Evolutionary conservation across 2,888 invertebrate genomes (phyloP).

Genomic region (Steromphala cineraria): DNA sequence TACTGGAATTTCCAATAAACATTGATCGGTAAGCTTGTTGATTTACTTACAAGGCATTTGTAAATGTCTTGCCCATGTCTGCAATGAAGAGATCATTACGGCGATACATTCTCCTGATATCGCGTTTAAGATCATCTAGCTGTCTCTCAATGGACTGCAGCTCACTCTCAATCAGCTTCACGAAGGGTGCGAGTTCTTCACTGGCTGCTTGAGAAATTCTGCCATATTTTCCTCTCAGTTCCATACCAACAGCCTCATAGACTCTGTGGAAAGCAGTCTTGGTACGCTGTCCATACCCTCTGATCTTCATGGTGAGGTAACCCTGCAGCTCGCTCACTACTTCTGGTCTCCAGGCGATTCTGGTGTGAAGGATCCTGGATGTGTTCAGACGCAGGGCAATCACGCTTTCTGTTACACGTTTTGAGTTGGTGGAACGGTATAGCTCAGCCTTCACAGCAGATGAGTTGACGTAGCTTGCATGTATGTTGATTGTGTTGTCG

Average conservation of each 20-base stretch:
- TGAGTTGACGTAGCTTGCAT: constrained; percentile 51
- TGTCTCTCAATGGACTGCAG: constrained; percentile 23
- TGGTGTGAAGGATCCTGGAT: constrained; percentile 53
- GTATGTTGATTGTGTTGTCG: constrained; percentile 44
- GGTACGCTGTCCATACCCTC: not conserved
- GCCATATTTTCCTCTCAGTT: constrained; percentile 42
- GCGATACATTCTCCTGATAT: constrained; percentile 49
- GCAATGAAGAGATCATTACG: constrained; percentile 53
- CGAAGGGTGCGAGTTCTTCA: constrained; percentile 50
- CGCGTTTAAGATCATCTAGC: constrained; percentile 30
- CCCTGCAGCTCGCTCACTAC: not conserved
- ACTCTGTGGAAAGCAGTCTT: not conserved
- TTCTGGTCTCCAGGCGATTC: constrained; percentile 59
- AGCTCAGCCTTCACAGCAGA: constrained; percentile 52
- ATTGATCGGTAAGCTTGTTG: not conserved
- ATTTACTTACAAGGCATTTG: not conserved
- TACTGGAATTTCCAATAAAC: not conserved
- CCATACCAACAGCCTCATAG: not conserved
- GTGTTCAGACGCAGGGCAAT: constrained; percentile 45
- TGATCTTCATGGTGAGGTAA: not conserved
- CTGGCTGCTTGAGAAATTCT: constrained; percentile 42
- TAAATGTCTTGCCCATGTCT: constrained; percentile 44
- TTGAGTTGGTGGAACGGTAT: constrained; percentile 28
- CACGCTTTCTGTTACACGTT: constrained; percentile 46
- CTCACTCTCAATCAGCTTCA: constrained; percentile 41